Evolutionary conservation across 2,113 vertebrate species (phyloP), one percentile per base, ranked within the genome.

Genomic region (Eublepharis macularius): DNA sequence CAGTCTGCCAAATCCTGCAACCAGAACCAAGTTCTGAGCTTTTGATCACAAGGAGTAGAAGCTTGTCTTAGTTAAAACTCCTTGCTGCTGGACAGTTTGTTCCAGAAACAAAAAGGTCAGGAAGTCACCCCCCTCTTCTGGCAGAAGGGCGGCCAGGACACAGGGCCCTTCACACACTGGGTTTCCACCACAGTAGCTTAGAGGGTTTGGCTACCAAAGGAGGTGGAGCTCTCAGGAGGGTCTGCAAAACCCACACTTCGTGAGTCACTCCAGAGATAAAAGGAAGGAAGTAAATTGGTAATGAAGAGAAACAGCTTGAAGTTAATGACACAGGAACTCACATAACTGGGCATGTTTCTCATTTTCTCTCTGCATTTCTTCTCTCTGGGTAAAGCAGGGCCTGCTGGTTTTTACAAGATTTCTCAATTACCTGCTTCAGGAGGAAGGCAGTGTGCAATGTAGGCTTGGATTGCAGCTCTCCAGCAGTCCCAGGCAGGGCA

Each of bases 221-320:
- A 63, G 63, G 80, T 14, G 0, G 1, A 69, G 76, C 85, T 94
- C 75, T 21, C 41, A n/a, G 39, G 11, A 29, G 83, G 68, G 84
- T 85, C 91, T 85, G 89, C 86, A 93, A 92, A 91, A 88, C 93
- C 85, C 88, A 90, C 85, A 0, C 74, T 86, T 84, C 65, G 39
- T 88, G 89, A 93, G 78, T 93, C 90, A 92, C 85, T 60, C 76
- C 72, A 39, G 34, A 93, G 88, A 93, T 88, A 47, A 94, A 92
- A 92, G 47, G 47, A 11, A 39, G 39, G 65, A 72, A 87, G 36
- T 47, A 90, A 91, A 43, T 17, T 0, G 83, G 84, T 73, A 89
- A 63, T 17, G 86, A 84, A 91, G 88, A 63, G 19, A 82, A 13
- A 26, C 34, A 45, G 77, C 76, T 90, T 87, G 39, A 80, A 90